Evolutionary conservation across 2,113 vertebrate genomes (phyloP), one percentile per base, ranked within the genome.

Genomic region (Stictonetta naevosa): DNA sequence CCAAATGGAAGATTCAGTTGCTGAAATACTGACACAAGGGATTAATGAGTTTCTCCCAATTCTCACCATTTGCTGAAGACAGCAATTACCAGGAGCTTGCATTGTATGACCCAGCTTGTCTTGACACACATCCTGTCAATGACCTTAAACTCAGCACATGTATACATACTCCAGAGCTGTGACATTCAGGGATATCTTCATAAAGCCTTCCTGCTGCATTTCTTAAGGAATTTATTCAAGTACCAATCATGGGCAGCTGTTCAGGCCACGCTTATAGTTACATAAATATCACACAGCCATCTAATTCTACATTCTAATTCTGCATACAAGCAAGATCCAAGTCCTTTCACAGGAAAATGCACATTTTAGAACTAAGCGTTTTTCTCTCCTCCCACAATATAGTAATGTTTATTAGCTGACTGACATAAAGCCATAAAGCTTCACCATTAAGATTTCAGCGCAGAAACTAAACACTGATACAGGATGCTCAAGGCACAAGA

Each of bases 91-190:
- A 94, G 36, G 5, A 80, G 40, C 40, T 66, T 1, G 5, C 21
- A 42, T 11, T 0, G 0, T 3, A 36, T 0, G 0, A 25, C 50
- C 46, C 60, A 69, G n/a, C 11, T 19, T 22, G 48, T 25, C 55
- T 8, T 10, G 8, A 40, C 8, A 62, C 13, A 9, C 15, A 10
- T 15, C 73, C 28, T 63, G 50, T 17, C 46, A 31, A 3, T 6
- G 28, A 44, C 34, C 4, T 6, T 13, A 21, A 20, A 18, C 33
- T 52, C 3, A 0, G 59, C 23, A 23, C 50, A 22, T 0, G 34
- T 2, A 46, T 17, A 44, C 62, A 53, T 18, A 1, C 6, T 3
- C 22, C 48, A 42, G 50, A 31, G 42, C 46, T 38, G 29, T 13
- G 28, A 38, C 7, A 38, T 17, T 28, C 22, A 74, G 58, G 19